Evolutionary conservation across 2,888 invertebrate species (phyloP).

Genomic region (Drosophila parthenogenetica): DNA sequence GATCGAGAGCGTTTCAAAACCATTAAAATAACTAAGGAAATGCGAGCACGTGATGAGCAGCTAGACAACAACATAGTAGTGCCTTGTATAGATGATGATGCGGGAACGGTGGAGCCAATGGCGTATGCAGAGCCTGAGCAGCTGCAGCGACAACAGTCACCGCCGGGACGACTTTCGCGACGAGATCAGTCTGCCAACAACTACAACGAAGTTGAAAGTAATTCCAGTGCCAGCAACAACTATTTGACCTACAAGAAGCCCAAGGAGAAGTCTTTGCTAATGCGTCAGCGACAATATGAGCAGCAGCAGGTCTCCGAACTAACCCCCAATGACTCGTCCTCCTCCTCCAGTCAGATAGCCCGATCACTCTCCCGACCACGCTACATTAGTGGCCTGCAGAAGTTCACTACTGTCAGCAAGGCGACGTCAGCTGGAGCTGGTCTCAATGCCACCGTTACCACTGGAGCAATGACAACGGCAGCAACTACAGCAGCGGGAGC

Average conservation of each 20-base stretch:
- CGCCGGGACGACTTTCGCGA: slow-evolving; percentile 72
- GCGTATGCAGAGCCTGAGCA: not conserved
- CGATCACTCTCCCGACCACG: slow-evolving; percentile 84
- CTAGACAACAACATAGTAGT: slow-evolving; percentile 80
- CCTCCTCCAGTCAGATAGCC: slow-evolving; percentile 6
- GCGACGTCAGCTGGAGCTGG: slow-evolving; percentile 83
- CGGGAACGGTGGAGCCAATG: slow-evolving; percentile 6
- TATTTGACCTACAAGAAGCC: slow-evolving; percentile 83
- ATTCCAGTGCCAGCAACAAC: slow-evolving; percentile 56
- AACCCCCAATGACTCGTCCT: slow-evolving; percentile 15
- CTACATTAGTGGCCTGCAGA: slow-evolving; percentile 82
- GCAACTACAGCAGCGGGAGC: slow-evolving; percentile 23
- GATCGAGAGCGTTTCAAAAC: slow-evolving; percentile 85
- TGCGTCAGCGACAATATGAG: slow-evolving; percentile 40
- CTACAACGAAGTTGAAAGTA: slow-evolving; percentile 49
- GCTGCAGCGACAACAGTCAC: slow-evolving; percentile 24
- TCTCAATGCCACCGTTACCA: slow-evolving; percentile 46
- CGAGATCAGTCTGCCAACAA: slow-evolving; percentile 66
- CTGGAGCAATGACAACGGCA: slow-evolving; percentile 12
- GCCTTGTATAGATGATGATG: slow-evolving; percentile 84
- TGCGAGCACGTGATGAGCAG: slow-evolving; percentile 62
- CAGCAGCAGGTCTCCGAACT: slow-evolving; percentile 25
- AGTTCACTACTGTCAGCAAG: slow-evolving; percentile 79
- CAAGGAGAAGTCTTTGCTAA: slow-evolving; percentile 71
- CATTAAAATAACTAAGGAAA: slow-evolving; percentile 83